These are phyloP conservation scores for Venusia cambrica DNA, from an alignment of 2,888 invertebrate species.

Conservation along the genomic window DNA sequence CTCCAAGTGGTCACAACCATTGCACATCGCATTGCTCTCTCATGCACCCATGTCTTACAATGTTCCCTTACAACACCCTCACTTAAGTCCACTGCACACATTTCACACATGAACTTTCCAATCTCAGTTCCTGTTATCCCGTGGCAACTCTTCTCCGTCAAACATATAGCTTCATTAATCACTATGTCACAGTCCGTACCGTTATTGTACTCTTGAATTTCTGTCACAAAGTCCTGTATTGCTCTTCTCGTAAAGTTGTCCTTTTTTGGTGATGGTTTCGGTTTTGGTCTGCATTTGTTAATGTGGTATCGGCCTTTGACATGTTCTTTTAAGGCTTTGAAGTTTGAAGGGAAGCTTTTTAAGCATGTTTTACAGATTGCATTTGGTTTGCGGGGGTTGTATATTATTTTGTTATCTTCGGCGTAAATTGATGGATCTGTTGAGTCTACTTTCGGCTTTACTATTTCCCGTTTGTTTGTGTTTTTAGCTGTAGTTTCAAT, in stretches of 20 bases:
- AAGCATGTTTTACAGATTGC: conserved; percentile 38
- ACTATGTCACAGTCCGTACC: conserved; percentile 21
- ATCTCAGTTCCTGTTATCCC: conserved; percentile 7
- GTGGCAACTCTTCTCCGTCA: conserved; percentile 27
- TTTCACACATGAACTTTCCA: conserved; percentile 15
- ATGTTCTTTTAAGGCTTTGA: conserved; percentile 42
- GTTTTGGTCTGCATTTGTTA: conserved; percentile 20
- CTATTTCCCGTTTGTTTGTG: neutral
- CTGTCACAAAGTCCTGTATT: neutral
- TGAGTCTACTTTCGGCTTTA: conserved; percentile 1
- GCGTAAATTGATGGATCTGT: conserved; percentile 28
- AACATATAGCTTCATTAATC: conserved; percentile 38
- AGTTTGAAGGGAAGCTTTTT: conserved; percentile 32
- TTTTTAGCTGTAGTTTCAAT: conserved; percentile 1
- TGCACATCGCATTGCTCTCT: conserved; percentile 6
- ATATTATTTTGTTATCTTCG: conserved; percentile 33
- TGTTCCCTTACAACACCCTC: conserved; percentile 12
- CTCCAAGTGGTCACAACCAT: conserved; percentile 1
- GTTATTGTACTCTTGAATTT: neutral
- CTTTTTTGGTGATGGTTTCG: conserved; percentile 7
- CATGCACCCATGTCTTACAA: conserved; percentile 3
- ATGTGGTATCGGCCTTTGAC: conserved; percentile 38
- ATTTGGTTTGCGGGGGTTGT: conserved; percentile 27
- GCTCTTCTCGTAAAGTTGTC: neutral
- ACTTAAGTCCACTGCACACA: conserved; percentile 11